Conservation (phyloP, 2,797 vertebrate species). For the Phylloscopus collybita region DNA sequence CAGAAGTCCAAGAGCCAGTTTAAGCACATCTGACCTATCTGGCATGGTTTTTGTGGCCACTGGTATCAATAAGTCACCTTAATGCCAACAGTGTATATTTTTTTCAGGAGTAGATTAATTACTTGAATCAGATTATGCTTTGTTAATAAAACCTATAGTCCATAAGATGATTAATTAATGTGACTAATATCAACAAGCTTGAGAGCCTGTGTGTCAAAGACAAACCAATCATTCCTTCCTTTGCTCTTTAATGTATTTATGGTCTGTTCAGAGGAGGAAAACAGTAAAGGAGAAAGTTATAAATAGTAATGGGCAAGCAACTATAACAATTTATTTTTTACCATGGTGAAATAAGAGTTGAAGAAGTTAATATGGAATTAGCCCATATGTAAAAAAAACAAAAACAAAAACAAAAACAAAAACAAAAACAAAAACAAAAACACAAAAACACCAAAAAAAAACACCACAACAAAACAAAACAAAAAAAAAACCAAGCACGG, state of each 20-base stretch:
- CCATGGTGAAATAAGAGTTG: background rate
- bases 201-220: background rate
- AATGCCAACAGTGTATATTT: background rate
- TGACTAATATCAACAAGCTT: background rate
- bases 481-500: rapidly evolving
- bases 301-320: background rate
- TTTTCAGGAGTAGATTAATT: background rate
- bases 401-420: too few relatives aligned
- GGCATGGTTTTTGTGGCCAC: background rate
- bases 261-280: background rate
- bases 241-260: background rate
- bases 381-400: too few relatives aligned
- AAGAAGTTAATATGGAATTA: background rate
- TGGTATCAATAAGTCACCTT: background rate
- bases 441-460: too few relatives aligned
- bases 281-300: background rate
- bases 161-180: background rate
- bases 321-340: background rate
- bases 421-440: background rate
- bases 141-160: background rate
- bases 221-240: background rate
- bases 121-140: background rate
- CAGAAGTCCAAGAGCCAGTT: background rate
- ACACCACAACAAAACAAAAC: background rate
- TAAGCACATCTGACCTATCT: background rate